Base-by-base conservation (phyloP, 2,113 vertebrate genomes). In the Pseudorectes ferrugineus region DNA sequence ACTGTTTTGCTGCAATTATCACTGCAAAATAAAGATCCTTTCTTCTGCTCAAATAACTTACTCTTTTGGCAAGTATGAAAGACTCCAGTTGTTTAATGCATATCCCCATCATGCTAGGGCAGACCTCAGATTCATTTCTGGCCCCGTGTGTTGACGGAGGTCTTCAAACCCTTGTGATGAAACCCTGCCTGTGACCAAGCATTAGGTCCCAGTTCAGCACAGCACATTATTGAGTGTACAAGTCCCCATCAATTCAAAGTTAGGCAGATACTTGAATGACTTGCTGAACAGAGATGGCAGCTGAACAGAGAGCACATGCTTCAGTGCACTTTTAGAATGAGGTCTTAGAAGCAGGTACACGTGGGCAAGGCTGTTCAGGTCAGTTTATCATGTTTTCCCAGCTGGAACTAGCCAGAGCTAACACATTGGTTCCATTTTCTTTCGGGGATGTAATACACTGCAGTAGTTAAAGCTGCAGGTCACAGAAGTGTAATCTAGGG, bases 331-430 rank as follows among this genome's bases (percentile, higher is more conserved):
- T 89, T 81, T 73, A 81, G 84, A 93, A 89, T 49, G 38, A 87
- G 62, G 70, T 72, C 80, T 91, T 67, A 79, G 73, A 82, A 91
- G 70, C 40, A 81, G 73, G 72, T 77, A 88, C 29, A 81, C 0
- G 0, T 54, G 62, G 77, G 57, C 38, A 92, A 83, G 80, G 48
- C 66, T 82, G 25, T 71, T 91, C 87, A 73, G 38, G 80, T 89
- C 84, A 92, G 77, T 89, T 95, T 89, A 84, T 85, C 73, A 49
- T 48, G 86, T 91, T 74, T 96, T 93, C 84, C 76, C 76, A 82
- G 78, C 75, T 93, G 82, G 85, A 95, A 90, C 84, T 89, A 89
- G 83, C 76, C 57, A 93, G 61, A 78, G 65, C 76, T 93, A 94
- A 83, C 52, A 73, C 43, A 68, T 58, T 58, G 22, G 77, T 78